These are phyloP conservation scores for Drosophila mimetica DNA, from an alignment of 2,888 invertebrate species.

Conservation along the genomic window DNA sequence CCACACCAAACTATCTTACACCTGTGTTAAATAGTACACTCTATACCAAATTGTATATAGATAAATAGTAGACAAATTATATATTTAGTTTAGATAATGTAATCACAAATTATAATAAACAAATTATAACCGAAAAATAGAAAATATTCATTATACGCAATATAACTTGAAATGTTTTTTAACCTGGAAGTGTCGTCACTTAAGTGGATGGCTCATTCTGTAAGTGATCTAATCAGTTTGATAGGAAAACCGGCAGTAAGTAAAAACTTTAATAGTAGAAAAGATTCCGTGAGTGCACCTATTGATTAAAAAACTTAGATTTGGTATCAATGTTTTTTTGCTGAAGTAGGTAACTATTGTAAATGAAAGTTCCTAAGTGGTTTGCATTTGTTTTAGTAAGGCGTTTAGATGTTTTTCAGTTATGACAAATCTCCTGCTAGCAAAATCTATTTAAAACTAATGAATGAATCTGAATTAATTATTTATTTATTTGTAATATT, in stretches of 20 bases:
- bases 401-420: no score
- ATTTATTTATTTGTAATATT: background rate
- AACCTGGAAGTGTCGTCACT: background rate
- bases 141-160: background rate
- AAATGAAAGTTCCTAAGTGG: background rate
- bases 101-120: background rate
- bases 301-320: slow-evolving; percentile 4
- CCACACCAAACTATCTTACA: background rate
- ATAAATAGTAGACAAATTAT: background rate
- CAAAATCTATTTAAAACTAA: no score
- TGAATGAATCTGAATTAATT: background rate
- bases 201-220: background rate
- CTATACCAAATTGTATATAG: background rate
- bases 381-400: background rate
- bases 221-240: background rate
- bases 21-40: slow-evolving; percentile 5
- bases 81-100: slow-evolving; percentile 6
- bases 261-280: slow-evolving; percentile 1
- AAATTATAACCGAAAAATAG: background rate
- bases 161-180: background rate
- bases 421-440: no score
- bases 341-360: background rate
- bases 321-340: background rate
- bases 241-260: slow-evolving; percentile 3
- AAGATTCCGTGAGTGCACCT: background rate